Evolutionary conservation across 2,113 vertebrate genomes (phyloP), one percentile per base, ranked within the genome.

Genomic region (Arizona elegans): DNA sequence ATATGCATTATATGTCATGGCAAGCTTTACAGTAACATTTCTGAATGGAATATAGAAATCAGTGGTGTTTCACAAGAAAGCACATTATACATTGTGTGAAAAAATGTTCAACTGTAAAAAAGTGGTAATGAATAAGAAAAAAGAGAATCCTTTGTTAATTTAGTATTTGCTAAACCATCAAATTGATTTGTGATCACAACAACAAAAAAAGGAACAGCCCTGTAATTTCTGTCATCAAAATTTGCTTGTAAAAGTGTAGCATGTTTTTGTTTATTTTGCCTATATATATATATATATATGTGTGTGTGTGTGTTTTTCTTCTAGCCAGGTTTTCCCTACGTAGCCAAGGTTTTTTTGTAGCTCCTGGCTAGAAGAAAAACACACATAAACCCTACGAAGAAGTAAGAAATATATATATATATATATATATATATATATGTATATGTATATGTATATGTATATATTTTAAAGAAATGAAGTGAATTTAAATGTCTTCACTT

Each of bases 231-330:
- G 50, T 97, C 96, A 96, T 65, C 89, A 95, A 96, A 97, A 96
- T 97, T 94, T 96, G 96, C 97, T 96, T 97, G 96, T 97, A 96
- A 96, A 93, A 93, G 94, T 96, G 95, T 92, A 97, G 97, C 97
- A 97, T 97, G 97, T 93, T 93, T 43, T 91, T 59, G 38, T 97
- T 95, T 96, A 92, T 94, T 96, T 97, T 97, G 96, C 95, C 91
- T 96, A 96, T 94, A 94, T 94, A 92, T 95, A 92, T 93, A 94
- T 94, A 92, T 95, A 92, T 96, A n/a, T n/a, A n/a, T n/a, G n/a
- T n/a, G n/a, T n/a, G n/a, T n/a, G n/a, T n/a, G n/a, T n/a, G n/a
- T n/a, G 38, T 38, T 38, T 38, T 38, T 38, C 38, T 38, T 38
- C 38, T 38, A 38, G 38, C 38, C 38, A 38, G 38, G 38, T 38